Base-by-base conservation (phyloP, 2,888 invertebrate species). In the Herminia tarsipennalis region DNA sequence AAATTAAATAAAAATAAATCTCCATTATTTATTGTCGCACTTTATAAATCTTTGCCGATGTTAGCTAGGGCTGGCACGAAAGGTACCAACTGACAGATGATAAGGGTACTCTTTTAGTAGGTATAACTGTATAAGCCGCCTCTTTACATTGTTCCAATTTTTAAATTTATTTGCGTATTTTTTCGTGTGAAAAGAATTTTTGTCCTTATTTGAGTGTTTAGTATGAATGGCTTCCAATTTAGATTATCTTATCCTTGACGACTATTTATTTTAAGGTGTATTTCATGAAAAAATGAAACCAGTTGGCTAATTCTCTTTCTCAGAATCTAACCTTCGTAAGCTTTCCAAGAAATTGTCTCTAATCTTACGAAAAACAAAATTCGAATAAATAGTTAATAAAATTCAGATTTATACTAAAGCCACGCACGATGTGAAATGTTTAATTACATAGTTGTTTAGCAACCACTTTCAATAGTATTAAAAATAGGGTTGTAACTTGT, bases 41-140 rank as follows among this genome's bases (percentile, higher is more conserved):
- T 39, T 30, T 24, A 12, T 24, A 30, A 39, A 25, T 32, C 32
- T 39, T 24, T 12, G 10, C 16, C 12, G 12, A 1, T 22, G 5
- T 16, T 28, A 9, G 18, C 17, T 3, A 17, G 24, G 22, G 12
- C 13, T 24, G 21, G 12, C 17, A n/a, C 18, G n/a, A n/a, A 39
- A 5, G 25, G 27, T 17, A 39, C 4, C 13, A 32, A 17, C 39
- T 39, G 39, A 39, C 39, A 32, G 16, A 9, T 39, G 39, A 39
- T 24, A 32, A 32, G 39, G 39, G 39, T 39, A 1, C 12, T 10
- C 4, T 21, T 20, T 5, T 3, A n/a, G n/a, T 22, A 6, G 9
- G 24, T 8, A 24, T 30, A 16, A 10, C 24, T 24, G 5, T 16
- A 6, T 13, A 10, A 10, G 10, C 9, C 16, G 1, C 8, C 12